Conservation (phyloP, 53 echinoderm and acorn worm genomes). For the Luidia sarsii region DNA sequence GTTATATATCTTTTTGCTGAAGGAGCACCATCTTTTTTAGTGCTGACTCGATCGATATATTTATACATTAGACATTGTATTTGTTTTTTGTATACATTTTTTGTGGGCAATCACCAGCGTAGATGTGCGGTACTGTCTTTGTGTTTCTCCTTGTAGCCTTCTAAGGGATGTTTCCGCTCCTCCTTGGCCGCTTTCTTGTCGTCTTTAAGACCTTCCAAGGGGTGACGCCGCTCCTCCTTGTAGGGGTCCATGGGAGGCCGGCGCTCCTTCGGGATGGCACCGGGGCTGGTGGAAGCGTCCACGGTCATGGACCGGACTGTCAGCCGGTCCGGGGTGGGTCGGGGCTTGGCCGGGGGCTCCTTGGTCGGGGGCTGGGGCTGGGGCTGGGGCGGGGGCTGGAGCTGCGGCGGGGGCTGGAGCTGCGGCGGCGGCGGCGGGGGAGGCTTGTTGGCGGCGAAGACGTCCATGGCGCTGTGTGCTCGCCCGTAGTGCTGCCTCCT, state of each 20-base stretch:
- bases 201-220: slow-evolving; percentile 1
- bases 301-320: slow-evolving; percentile 46
- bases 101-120: slow-evolving; percentile 31
- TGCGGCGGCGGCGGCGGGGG: background rate
- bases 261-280: slow-evolving; percentile 26
- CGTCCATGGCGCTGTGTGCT: slow-evolving; percentile 91
- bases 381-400: slow-evolving; percentile 19
- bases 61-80: too few species aligned
- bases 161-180: slow-evolving; percentile 42
- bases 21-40: too few species aligned
- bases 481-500: slow-evolving; percentile 76
- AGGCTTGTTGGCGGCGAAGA: slow-evolving; percentile 75
- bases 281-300: slow-evolving; percentile 32
- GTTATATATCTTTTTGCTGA: too few species aligned
- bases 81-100: too few species aligned
- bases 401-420: background rate
- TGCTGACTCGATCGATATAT: too few species aligned
- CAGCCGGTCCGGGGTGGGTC: slow-evolving; percentile 38
- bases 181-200: slow-evolving; percentile 2
- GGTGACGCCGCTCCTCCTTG: slow-evolving; percentile 26
- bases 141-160: slow-evolving; percentile 42
- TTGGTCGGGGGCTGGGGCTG: background rate
- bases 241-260: slow-evolving; percentile 20
- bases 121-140: slow-evolving; percentile 47
- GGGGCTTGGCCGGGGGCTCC: slow-evolving; percentile 1